phyloP scores from a whole-genome alignment of 2,113 vertebrate species.

The Callipepla squamata region DNA sequence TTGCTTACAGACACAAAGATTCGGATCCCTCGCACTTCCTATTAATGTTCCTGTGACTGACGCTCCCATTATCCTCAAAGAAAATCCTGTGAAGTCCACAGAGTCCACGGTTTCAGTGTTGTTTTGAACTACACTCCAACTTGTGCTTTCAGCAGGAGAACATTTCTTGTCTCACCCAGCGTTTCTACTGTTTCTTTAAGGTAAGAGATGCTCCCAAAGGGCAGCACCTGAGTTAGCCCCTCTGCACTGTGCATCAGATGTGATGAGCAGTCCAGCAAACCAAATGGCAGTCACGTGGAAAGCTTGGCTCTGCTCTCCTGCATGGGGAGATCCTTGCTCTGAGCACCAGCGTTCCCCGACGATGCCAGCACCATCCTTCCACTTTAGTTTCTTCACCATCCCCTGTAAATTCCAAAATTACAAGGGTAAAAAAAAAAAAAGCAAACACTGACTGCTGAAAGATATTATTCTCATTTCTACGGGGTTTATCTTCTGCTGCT shows the following conservation, averaged over 20 bases:
- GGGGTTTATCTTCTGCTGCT: not conserved
- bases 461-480: not conserved
- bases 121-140: not conserved
- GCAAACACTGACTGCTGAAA: not conserved
- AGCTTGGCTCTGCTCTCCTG: not conserved
- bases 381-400: not conserved
- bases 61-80: constrained; percentile 34
- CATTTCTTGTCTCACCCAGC: not conserved
- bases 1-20: constrained; percentile 15
- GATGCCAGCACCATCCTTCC: not conserved
- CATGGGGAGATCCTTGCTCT: not conserved
- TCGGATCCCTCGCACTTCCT: constrained; percentile 54
- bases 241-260: not conserved
- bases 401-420: not conserved
- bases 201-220: not conserved
- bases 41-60: constrained; percentile 45
- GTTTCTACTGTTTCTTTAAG: not conserved
- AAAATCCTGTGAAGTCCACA: not conserved
- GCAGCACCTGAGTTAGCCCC: not conserved
- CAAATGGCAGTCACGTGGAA: rapidly evolving
- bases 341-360: not conserved
- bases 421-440: not conserved
- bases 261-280: not conserved
- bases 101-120: not conserved
- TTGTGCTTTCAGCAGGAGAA: not conserved